These are phyloP conservation scores for Nipponia nippon DNA, from an alignment of 2,113 vertebrate species.

Conservation along the genomic window DNA sequence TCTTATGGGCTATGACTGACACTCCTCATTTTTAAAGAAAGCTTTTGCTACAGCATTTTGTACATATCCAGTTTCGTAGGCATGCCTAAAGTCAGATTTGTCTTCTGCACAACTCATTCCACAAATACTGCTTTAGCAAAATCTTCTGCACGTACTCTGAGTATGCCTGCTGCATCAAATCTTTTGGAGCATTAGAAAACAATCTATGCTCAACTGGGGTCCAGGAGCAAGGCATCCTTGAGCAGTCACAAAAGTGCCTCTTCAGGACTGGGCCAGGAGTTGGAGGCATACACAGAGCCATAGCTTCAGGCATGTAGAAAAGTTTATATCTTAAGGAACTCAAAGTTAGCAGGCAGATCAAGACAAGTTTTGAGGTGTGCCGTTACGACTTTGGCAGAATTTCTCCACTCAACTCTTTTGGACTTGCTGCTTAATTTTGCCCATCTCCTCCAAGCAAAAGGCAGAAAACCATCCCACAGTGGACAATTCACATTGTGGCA, in stretches of 20 bases:
- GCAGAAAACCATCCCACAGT: not conserved
- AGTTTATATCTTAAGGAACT: not conserved
- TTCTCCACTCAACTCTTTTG: not conserved
- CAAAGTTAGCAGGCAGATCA: not conserved
- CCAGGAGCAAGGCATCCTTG: not conserved
- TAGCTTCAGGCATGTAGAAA: not conserved
- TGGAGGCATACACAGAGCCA: not conserved
- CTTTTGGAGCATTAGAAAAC: not conserved
- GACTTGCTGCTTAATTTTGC: not conserved
- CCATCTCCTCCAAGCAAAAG: not conserved
- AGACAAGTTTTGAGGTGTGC: fast-evolving
- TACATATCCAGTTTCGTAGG: not conserved
- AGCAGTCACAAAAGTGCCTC: not conserved
- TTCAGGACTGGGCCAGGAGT: not conserved
- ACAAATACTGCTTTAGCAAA: not conserved
- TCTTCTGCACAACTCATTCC: not conserved
- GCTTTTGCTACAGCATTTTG: not conserved
- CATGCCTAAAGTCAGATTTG: no score
- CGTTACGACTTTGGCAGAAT: not conserved
- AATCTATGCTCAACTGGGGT: fast-evolving
- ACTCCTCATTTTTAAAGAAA: not conserved
- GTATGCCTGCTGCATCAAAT: not conserved
- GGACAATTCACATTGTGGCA: not conserved
- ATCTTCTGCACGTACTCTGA: fast-evolving
- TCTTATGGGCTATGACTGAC: not conserved